phyloP scores from a whole-genome alignment of 2,797 vertebrate species.

The Anomalospiza imberbis region DNA sequence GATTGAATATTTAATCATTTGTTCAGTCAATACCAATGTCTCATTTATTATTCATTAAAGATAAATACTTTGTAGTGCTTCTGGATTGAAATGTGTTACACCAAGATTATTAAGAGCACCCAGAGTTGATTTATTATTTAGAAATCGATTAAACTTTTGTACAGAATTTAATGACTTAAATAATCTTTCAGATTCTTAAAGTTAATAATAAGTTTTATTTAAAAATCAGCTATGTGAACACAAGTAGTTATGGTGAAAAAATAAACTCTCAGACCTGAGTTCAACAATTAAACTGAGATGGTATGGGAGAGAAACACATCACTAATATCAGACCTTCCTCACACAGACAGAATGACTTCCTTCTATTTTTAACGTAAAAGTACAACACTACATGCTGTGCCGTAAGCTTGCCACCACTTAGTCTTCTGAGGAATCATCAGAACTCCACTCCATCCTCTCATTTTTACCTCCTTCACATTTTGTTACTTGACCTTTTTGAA shows the following conservation, averaged over 20 bases:
- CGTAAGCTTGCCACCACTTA: neutral
- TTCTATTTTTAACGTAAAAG: neutral
- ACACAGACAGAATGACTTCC: neutral
- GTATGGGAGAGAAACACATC: neutral
- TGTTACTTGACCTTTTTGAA: conserved; percentile 14
- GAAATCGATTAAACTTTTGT: conserved; percentile 71
- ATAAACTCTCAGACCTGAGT: neutral
- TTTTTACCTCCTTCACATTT: neutral
- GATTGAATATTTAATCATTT: conserved; percentile 81
- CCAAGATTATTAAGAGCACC: conserved; percentile 68
- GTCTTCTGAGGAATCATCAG: neutral
- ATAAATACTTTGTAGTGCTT: conserved; percentile 75
- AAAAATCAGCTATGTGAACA: neutral
- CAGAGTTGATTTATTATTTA: conserved; percentile 75
- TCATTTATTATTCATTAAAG: conserved; percentile 83
- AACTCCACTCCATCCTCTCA: neutral
- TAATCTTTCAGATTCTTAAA: conserved; percentile 42
- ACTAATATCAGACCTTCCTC: neutral
- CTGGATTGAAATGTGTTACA: conserved; percentile 67
- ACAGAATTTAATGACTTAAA: conserved; percentile 60
- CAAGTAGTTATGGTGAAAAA: neutral
- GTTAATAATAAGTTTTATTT: conserved; percentile 52
- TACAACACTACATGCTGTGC: neutral
- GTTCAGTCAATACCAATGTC: conserved; percentile 75
- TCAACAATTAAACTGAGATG: neutral